These are phyloP conservation scores for Meandrusa payeni DNA, from an alignment of 2,888 invertebrate genomes.

Conservation along the genomic window DNA sequence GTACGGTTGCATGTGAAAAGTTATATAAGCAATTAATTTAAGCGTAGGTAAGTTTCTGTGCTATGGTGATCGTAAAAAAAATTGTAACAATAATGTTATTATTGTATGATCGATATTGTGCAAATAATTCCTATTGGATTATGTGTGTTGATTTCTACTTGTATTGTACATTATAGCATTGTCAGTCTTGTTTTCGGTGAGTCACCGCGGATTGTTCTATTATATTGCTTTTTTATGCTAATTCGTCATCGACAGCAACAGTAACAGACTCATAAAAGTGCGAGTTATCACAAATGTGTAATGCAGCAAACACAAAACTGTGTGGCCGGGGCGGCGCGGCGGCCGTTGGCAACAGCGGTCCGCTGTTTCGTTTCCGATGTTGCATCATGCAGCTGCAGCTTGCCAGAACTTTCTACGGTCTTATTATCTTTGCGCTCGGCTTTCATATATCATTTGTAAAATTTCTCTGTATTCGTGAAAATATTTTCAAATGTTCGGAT, in stretches of 20 bases:
- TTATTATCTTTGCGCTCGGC: not conserved
- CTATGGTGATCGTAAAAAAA: too few relatives aligned
- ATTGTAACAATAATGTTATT: too few relatives aligned
- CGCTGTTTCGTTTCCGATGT: conserved; percentile 28
- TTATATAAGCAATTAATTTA: conserved; percentile 2
- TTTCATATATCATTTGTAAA: too few relatives aligned
- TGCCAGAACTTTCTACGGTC: conserved; percentile 31
- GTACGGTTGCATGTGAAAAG: conserved; percentile 12
- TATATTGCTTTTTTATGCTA: conserved; percentile 13
- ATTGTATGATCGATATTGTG: conserved; percentile 14
- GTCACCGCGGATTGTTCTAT: conserved; percentile 17
- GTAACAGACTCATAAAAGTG: conserved; percentile 6
- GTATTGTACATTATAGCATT: conserved; percentile 5
- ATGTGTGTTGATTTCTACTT: conserved; percentile 1
- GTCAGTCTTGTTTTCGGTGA: conserved; percentile 11
- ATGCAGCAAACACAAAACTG: conserved; percentile 19
- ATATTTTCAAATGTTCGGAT: too few relatives aligned
- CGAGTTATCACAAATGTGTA: conserved; percentile 4
- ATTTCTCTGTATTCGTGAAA: too few relatives aligned
- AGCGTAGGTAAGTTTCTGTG: too few relatives aligned
- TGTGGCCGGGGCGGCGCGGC: conserved; percentile 22
- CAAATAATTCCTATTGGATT: conserved; percentile 12
- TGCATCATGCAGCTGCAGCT: conserved; percentile 48
- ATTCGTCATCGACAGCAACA: conserved; percentile 16
- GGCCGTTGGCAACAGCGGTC: conserved; percentile 30